These are phyloP conservation scores for Megalops cyprinoides DNA, from an alignment of 2,797 vertebrate genomes.

Conservation along the genomic window DNA sequence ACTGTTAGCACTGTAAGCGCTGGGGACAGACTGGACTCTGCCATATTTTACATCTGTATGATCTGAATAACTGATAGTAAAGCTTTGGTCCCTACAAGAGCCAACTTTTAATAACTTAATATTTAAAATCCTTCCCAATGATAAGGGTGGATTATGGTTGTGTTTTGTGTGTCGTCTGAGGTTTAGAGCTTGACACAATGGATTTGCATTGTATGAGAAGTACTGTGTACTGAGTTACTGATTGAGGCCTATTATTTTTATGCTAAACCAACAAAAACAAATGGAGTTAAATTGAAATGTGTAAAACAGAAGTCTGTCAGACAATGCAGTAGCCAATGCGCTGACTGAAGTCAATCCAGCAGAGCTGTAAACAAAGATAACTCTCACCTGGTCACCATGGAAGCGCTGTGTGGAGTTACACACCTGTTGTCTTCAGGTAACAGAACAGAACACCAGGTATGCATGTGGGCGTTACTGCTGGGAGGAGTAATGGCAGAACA, in stretches of 20 bases:
- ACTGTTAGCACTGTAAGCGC: too few relatives aligned
- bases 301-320: not conserved
- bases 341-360: not conserved
- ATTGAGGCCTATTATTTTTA: not conserved
- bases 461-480: not conserved
- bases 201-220: not conserved
- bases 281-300: not conserved
- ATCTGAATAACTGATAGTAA: not conserved
- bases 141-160: not conserved
- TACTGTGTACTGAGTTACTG: not conserved
- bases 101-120: not conserved
- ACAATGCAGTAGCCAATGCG: not conserved
- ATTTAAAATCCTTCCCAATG: not conserved
- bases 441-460: not conserved
- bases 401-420: not conserved
- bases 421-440: not conserved
- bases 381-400: conserved; percentile 1
- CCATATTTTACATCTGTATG: not conserved
- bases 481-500: not conserved
- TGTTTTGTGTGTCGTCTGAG: not conserved
- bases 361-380: not conserved
- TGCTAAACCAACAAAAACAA: not conserved
- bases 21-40: too few relatives aligned
- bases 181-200: not conserved
- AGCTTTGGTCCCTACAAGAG: not conserved